Evolutionary conservation across 2,888 invertebrate species (phyloP), one percentile per base, ranked within the genome.

Genomic region (Perizoma affinitatum): DNA sequence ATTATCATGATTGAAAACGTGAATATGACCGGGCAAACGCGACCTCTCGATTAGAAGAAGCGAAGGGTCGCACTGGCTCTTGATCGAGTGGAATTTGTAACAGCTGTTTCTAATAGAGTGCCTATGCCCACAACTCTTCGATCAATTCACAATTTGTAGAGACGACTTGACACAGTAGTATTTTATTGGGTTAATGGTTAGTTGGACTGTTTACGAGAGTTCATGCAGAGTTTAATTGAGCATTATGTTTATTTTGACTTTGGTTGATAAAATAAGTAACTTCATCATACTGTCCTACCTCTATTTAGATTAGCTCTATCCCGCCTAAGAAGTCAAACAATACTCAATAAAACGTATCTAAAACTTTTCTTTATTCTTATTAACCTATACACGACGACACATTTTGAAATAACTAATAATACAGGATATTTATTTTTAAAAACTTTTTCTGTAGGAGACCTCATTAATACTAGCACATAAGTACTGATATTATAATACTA

Each of bases 1-100:
- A 68, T 68, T 70, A 66, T 55, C 59, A 62, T 75, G 61, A 79
- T 79, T 75, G 71, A 70, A 72, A 67, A 72, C 66, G 60, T 72
- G 62, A 68, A 66, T 61, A 44, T 48, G 58, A 67, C 72, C 63
- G 62, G 54, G 69, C 50, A 46, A 63, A 62, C 62, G 65, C 70
- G 71, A 65, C 72, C 67, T 63, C 54, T 69, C 61, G 54, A 61
- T 68, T 65, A 65, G 36, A 68, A 65, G 58, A 58, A 58, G 65
- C 49, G 54, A 61, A 58, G 68, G 59, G 61, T 64, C 63, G 59
- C 44, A 52, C 59, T 63, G 69, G 68, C 60, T 71, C 71, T 69
- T 43, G 40, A 61, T 63, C 68, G 74, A 71, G 68, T 69, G 70
- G 63, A 63, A 60, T 61, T 68, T 45, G 54, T 52, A 64, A 55